A percentile compares a stretch with the other conserved stretches of the same genome.
Conservation (phyloP, 2,113 vertebrate genomes). For the Grammomys dolichurus region DNA sequence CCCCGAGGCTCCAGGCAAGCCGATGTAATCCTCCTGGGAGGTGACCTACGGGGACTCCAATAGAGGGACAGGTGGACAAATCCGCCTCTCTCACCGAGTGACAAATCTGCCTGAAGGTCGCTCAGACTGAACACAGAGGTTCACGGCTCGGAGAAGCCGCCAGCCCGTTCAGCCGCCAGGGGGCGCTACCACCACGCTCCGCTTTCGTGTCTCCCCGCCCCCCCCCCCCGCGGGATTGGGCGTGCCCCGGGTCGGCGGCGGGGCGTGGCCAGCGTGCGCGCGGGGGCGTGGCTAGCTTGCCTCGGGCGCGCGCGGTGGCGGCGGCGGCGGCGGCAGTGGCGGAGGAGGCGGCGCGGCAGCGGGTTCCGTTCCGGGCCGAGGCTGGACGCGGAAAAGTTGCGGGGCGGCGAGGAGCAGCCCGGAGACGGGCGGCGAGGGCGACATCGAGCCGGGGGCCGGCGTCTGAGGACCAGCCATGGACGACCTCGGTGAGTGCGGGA, state of each 20-base stretch:
- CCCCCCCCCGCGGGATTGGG: background rate
- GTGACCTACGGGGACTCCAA: background rate
- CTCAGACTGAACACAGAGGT: background rate
- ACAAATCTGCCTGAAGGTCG: background rate
- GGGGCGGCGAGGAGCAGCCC: conserved; percentile 62
- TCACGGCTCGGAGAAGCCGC: background rate
- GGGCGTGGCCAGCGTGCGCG: conserved; percentile 14
- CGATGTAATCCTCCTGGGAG: background rate
- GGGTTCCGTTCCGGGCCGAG: conserved; percentile 67
- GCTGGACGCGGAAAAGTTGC: conserved; percentile 73
- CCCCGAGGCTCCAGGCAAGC: background rate
- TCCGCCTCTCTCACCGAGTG: background rate
- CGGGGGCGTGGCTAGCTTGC: background rate
- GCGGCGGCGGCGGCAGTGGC: conserved; percentile 51
- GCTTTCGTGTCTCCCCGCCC: background rate
- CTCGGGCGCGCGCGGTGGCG: conserved; percentile 45
- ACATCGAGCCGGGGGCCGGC: conserved; percentile 44
- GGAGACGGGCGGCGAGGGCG: conserved; percentile 66
- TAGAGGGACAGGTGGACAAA: background rate
- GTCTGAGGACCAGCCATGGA: conserved; percentile 78
- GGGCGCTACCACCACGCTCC: conserved; percentile 31
- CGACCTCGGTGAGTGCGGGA: conserved; percentile 84
- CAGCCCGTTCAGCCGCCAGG: background rate
- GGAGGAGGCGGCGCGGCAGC: conserved; percentile 51
- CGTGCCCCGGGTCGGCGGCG: background rate